These are phyloP conservation scores for Drosophila tanythrix DNA, from an alignment of 2,888 invertebrate species.

Conservation along the genomic window DNA sequence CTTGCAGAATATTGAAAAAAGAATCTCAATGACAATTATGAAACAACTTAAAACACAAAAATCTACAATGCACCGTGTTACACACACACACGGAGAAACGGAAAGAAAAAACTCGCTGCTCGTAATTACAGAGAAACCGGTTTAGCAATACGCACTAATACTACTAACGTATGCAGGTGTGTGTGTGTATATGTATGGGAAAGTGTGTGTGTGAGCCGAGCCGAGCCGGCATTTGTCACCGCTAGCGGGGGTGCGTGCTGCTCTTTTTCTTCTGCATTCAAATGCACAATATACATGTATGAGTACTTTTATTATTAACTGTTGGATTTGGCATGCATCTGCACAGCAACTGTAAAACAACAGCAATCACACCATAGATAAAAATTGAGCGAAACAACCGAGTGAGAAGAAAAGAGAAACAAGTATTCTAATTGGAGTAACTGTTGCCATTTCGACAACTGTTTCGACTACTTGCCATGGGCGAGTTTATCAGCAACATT, in stretches of 20 bases:
- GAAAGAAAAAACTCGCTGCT: slow-evolving; percentile 29
- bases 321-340: slow-evolving; percentile 40
- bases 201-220: slow-evolving; percentile 6
- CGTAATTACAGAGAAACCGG: slow-evolving; percentile 54
- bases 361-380: slow-evolving; percentile 35
- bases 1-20: slow-evolving; percentile 12
- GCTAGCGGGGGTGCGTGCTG: slow-evolving; percentile 20
- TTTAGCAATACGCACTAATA: slow-evolving; percentile 39
- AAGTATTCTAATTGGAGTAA: slow-evolving; percentile 41
- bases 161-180: slow-evolving; percentile 34
- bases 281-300: slow-evolving; percentile 3
- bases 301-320: slow-evolving; percentile 33
- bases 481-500: slow-evolving; percentile 41
- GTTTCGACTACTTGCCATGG: slow-evolving; percentile 23
- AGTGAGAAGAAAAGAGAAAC: slow-evolving; percentile 9
- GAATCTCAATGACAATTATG: slow-evolving; percentile 13
- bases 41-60: slow-evolving; percentile 17
- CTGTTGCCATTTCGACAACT: slow-evolving; percentile 25
- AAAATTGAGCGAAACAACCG: slow-evolving; percentile 11
- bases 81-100: slow-evolving; percentile 11
- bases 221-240: slow-evolving; percentile 59
- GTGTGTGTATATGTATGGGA: slow-evolving; percentile 8
- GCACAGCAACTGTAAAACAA: slow-evolving; percentile 38
- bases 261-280: slow-evolving; percentile 4
- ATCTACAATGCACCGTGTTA: slow-evolving; percentile 26